Evolutionary conservation across 2,888 invertebrate species (phyloP).

Genomic region (Trachelus stipa): DNA sequence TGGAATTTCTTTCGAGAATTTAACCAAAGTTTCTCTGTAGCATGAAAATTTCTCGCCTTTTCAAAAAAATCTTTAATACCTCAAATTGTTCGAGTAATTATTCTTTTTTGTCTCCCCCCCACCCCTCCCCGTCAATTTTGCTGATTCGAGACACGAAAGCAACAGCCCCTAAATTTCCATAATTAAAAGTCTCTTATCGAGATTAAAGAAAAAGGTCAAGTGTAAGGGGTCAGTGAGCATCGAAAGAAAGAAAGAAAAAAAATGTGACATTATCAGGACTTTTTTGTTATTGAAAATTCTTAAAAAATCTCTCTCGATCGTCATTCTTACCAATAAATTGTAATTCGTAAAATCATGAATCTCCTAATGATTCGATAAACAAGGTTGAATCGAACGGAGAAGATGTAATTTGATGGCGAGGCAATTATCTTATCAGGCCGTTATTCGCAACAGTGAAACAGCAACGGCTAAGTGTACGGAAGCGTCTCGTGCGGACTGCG

Average conservation of each 20-base stretch:
- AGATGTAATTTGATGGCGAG: background rate
- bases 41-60: too few species aligned
- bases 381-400: background rate
- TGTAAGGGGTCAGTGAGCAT: background rate
- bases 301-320: too few species aligned
- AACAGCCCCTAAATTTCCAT: background rate
- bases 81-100: background rate
- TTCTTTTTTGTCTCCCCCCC: background rate
- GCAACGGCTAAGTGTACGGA: background rate
- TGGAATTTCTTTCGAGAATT: background rate
- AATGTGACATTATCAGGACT: too few species aligned
- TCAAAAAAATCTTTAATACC: background rate
- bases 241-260: background rate
- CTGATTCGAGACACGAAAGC: background rate
- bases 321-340: background rate
- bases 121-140: too few species aligned
- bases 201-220: background rate
- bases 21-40: background rate
- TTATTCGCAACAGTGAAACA: background rate
- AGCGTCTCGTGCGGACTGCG: conserved; percentile 17
- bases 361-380: background rate
- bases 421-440: background rate
- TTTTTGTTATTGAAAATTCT: too few species aligned
- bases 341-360: background rate
- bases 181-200: background rate